Base-by-base conservation (phyloP, 2,888 invertebrate genomes). In the Salticus scenicus region DNA sequence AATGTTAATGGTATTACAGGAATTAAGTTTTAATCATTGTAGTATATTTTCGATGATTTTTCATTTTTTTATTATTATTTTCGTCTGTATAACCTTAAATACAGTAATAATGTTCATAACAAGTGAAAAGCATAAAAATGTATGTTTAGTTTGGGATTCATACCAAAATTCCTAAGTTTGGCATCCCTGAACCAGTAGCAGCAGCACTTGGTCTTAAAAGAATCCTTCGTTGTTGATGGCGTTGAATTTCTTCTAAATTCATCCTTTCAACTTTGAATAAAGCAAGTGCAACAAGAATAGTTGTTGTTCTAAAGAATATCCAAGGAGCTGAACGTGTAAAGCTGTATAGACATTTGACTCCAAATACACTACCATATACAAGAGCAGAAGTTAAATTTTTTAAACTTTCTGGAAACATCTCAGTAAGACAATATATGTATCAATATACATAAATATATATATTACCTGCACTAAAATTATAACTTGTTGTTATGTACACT, bases 211-310 rank as follows among this genome's bases (percentile, higher is more conserved):
- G 97, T 82, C 97, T 97, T 89, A 97, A 92, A 88, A 97, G 93
- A 90, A 94, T 93, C 94, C 98, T 97, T 93, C 98, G 96, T 90
- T 98, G 97, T 93, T 98, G 98, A 91, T 95, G 95, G 90, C 96
- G 95, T 90, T 97, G 96, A 93, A 96, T 94, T 92, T 98, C 98
- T 91, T 97, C 96, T 93, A 98, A 94, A 92, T 98, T 97, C 85
- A 96, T 95, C 90, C 98, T 93, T 92, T 99, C 98, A 74, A 97
- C 95, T 93, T 99, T 99, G 92, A 99, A 97, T 91, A 98, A 94
- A 82, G 98, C 95, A 24, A 99, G 99, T 72, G 98, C 96, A 91
- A 98, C 95, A 88, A 98, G 93, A 89, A 99, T 96, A 76, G 97
- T 95, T 0, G 98, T 96, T 57, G 98, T 96, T 90, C 98, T 97